Conservation (phyloP, 2,888 invertebrate species). For the Harpalus rubripes region DNA sequence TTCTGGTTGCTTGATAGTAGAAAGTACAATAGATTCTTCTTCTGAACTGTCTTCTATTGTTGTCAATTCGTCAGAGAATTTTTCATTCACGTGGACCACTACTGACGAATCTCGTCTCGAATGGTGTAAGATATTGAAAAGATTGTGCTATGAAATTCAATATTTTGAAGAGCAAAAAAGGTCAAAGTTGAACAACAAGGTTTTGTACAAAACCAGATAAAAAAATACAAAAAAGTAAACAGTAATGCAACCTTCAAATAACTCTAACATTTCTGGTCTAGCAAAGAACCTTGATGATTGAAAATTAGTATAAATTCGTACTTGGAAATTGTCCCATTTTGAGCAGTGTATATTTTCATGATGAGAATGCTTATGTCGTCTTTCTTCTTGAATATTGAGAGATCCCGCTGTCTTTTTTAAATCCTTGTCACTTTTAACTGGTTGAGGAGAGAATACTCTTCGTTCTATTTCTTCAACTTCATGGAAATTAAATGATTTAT, state of each 20-base stretch:
- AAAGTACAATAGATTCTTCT: not conserved
- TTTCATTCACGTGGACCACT: slow-evolving; percentile 46
- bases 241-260: too few species aligned
- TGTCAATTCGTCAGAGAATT: slow-evolving; percentile 27
- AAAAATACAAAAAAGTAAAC: too few species aligned
- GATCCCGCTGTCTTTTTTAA: slow-evolving; percentile 30
- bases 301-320: not conserved
- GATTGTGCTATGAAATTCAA: slow-evolving; percentile 9
- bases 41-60: slow-evolving; percentile 25
- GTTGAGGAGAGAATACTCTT: slow-evolving; percentile 43
- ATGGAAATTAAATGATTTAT: slow-evolving; percentile 61
- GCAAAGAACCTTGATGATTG: too few species aligned
- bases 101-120: slow-evolving; percentile 8
- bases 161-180: too few species aligned
- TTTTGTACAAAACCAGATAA: too few species aligned
- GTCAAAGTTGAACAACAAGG: too few species aligned
- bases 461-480: slow-evolving; percentile 63
- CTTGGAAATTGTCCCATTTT: slow-evolving; percentile 41
- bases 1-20: not conserved
- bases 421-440: slow-evolving; percentile 17
- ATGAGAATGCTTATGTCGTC: not conserved
- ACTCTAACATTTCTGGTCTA: too few species aligned
- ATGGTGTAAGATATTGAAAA: slow-evolving; percentile 17
- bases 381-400: slow-evolving; percentile 25
- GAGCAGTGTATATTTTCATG: slow-evolving; percentile 45